Conservation (phyloP, 2,797 vertebrate genomes). For the Clarias fuscus region DNA sequence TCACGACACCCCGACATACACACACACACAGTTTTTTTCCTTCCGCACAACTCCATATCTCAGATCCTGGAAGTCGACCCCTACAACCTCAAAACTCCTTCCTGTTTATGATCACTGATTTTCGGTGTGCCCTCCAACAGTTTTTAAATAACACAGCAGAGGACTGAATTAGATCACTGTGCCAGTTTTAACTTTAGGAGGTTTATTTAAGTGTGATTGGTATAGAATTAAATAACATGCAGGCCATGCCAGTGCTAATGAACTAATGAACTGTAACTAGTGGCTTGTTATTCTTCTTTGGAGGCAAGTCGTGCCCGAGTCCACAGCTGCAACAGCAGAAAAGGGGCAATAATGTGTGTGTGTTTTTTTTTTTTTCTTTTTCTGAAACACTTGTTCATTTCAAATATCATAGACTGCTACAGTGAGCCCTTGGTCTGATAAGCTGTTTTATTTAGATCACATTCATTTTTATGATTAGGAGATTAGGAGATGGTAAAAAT, state of each 20-base stretch:
- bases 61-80: background rate
- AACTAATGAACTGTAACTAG: background rate
- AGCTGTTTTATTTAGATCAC: background rate
- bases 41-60: background rate
- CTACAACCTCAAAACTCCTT: conserved; percentile 12
- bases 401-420: background rate
- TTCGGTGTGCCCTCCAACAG: background rate
- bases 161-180: background rate
- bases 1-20: conserved; percentile 32
- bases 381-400: background rate
- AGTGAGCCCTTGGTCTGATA: background rate
- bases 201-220: background rate
- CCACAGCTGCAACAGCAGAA: conserved; percentile 21
- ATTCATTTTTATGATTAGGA: background rate
- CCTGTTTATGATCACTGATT: conserved; percentile 16
- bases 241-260: background rate
- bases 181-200: background rate
- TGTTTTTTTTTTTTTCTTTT: background rate
- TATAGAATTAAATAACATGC: background rate
- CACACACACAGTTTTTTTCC: conserved; percentile 27
- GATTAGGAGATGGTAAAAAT: background rate
- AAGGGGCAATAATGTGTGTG: background rate
- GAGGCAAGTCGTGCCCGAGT: background rate
- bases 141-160: background rate
- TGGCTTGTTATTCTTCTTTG: background rate